Conservation (phyloP, 2,113 vertebrate species). For the Cyanocitta stelleri region DNA sequence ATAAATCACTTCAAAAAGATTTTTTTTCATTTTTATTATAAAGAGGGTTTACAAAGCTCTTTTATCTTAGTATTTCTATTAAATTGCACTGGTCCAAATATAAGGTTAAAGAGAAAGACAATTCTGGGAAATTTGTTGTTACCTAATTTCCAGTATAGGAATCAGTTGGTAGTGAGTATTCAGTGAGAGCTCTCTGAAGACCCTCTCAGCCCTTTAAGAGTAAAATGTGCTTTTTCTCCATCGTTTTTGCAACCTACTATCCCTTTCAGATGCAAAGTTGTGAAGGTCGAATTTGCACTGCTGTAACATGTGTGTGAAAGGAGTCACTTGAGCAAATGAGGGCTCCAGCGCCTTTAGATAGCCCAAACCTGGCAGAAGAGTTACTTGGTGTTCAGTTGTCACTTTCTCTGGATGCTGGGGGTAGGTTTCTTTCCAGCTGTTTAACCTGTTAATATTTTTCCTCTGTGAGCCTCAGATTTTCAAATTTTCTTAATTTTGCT, state of each 20-base stretch:
- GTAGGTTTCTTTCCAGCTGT: not conserved
- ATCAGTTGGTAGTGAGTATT: not conserved
- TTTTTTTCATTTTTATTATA: not conserved
- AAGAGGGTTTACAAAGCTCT: not conserved
- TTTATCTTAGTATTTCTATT: conserved; percentile 1
- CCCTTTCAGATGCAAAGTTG: not conserved
- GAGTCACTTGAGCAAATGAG: not conserved
- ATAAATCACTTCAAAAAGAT: conserved; percentile 41
- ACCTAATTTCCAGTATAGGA: not conserved
- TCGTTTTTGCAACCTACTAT: not conserved
- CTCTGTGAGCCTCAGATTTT: not conserved
- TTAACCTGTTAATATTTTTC: not conserved
- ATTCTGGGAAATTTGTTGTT: not conserved
- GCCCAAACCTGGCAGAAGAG: not conserved
- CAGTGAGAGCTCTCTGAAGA: not conserved
- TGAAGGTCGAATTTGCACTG: not conserved
- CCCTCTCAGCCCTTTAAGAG: not conserved
- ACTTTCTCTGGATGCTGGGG: not conserved
- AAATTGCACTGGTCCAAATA: not conserved
- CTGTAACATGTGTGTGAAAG: not conserved
- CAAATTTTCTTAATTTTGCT: not conserved
- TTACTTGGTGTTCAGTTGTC: not conserved
- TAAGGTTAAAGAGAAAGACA: not conserved
- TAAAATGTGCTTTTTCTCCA: not conserved
- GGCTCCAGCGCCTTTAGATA: not conserved